Evolutionary conservation across 2,888 invertebrate genomes (phyloP).

Genomic region (Eupithecia subumbrata): DNA sequence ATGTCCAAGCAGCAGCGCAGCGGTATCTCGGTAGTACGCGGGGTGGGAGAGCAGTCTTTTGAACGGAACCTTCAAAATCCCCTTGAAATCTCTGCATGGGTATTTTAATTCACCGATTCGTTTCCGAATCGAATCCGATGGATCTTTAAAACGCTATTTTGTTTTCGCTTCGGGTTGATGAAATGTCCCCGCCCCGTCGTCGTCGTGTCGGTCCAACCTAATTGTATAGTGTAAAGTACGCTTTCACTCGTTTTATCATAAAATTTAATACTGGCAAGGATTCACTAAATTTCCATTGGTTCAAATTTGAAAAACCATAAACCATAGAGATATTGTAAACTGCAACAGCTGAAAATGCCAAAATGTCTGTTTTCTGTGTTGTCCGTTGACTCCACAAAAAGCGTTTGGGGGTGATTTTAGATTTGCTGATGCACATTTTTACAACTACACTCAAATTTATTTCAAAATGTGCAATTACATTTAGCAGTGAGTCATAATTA

Average conservation of each 20-base stretch:
- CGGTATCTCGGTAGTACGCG: no score
- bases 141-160: no score
- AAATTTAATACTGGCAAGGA: neutral
- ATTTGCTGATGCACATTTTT: conserved; percentile 51
- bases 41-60: no score
- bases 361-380: conserved; percentile 81
- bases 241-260: neutral
- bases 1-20: no score
- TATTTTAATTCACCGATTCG: no score
- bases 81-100: no score
- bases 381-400: conserved; percentile 75
- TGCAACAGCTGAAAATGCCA: conserved; percentile 78
- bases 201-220: neutral
- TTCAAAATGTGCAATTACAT: conserved; percentile 63
- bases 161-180: no score
- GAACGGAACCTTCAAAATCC: no score
- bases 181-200: no score
- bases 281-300: conserved; percentile 60
- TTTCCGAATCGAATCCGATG: no score
- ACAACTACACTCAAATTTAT: conserved; percentile 61
- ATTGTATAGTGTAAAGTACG: neutral
- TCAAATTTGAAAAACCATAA: conserved; percentile 70
- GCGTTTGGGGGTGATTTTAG: conserved; percentile 72
- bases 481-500: conserved; percentile 50
- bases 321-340: conserved; percentile 68